Percentiles rank a stretch among this genome's conserved stretches.
Evolutionary conservation across 2,797 vertebrate genomes (phyloP).

Genomic region (Adrianichthys oophorus): DNA sequence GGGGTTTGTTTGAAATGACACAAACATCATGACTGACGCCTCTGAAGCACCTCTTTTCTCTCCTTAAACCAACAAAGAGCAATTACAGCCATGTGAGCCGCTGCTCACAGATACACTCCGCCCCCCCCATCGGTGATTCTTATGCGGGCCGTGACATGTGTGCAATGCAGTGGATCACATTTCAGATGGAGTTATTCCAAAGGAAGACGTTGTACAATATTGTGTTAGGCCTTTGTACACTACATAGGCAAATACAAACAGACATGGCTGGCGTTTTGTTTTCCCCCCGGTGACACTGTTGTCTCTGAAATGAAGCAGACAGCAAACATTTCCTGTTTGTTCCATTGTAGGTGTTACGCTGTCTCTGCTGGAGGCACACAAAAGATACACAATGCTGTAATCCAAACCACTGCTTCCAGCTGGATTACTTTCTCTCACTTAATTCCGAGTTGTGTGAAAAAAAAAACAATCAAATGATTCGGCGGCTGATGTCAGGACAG

Average conservation of each 20-base stretch:
- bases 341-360: constrained; percentile 31
- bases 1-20: constrained; percentile 28
- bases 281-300: constrained; percentile 49
- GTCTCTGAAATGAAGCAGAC: constrained; percentile 57
- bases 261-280: constrained; percentile 57
- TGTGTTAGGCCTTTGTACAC: constrained; percentile 62
- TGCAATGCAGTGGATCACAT: constrained; percentile 48
- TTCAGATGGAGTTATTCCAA: constrained; percentile 54
- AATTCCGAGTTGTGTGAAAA: constrained; percentile 4
- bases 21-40: constrained; percentile 37
- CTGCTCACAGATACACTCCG: constrained; percentile 26
- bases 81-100: constrained; percentile 12
- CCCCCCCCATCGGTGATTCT: constrained; percentile 28
- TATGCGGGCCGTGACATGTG: constrained; percentile 27
- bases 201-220: constrained; percentile 50
- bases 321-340: constrained; percentile 66
- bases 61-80: constrained; percentile 20
- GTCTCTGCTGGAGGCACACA: constrained; percentile 25
- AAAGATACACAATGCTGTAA: constrained; percentile 13
- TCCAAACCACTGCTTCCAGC: constrained; percentile 11
- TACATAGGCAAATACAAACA: constrained; percentile 63
- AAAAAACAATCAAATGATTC: too few relatives aligned
- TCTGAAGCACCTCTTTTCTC: constrained; percentile 22
- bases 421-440: constrained; percentile 26
- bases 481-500: too few relatives aligned